phyloP scores from a whole-genome alignment of 2,113 vertebrate genomes.

The Chionodraco myersi region DNA sequence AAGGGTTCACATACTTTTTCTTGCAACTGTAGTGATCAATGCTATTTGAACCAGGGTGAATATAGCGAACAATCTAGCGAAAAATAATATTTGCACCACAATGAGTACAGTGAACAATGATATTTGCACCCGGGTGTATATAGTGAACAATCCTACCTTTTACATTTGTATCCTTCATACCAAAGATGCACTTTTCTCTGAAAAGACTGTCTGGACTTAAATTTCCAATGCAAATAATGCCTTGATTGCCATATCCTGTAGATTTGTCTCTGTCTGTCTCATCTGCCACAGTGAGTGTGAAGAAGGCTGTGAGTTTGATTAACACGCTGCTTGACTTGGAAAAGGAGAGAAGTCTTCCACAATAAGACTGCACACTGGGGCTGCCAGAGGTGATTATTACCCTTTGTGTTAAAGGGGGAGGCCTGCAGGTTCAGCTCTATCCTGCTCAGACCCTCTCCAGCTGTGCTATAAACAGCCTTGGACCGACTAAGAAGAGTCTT shows the following conservation, averaged over 20 bases:
- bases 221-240: not conserved
- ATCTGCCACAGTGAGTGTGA: conserved; percentile 4
- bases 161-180: too few relatives aligned
- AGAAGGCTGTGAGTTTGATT: conserved; percentile 15
- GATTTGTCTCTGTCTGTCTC: not conserved
- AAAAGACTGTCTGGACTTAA: not conserved
- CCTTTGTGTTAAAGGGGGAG: conserved; percentile 26
- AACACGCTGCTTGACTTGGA: conserved; percentile 15
- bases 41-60: too few relatives aligned
- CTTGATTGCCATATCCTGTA: not conserved
- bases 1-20: too few relatives aligned
- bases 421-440: conserved; percentile 20
- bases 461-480: conserved; percentile 53
- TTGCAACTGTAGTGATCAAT: too few relatives aligned
- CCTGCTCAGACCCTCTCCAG: conserved; percentile 34
- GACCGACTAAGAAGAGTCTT: conserved; percentile 22
- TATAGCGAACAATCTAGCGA: too few relatives aligned
- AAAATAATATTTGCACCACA: too few relatives aligned
- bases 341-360: not conserved
- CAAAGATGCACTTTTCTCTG: too few relatives aligned
- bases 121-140: too few relatives aligned
- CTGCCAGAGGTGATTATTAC: conserved; percentile 55
- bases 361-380: not conserved
- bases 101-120: too few relatives aligned
- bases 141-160: too few relatives aligned